Evolutionary conservation across 2,113 vertebrate species (phyloP).

Genomic region (Planiliza haematocheilus): DNA sequence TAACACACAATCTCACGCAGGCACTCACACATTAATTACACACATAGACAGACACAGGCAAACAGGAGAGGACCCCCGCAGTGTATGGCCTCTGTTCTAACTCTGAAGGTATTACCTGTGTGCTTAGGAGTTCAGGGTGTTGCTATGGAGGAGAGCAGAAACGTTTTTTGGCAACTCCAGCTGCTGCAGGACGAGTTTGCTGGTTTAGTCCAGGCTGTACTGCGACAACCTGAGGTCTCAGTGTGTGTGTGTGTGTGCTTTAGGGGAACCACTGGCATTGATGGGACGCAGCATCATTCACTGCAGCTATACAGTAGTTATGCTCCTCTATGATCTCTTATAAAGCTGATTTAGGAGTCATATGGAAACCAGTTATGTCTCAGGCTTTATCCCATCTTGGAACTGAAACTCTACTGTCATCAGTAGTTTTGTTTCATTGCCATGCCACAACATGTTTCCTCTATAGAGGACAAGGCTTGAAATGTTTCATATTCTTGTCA

Average conservation of each 20-base stretch:
- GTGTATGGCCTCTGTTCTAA: conserved; percentile 71
- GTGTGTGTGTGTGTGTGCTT: conserved; percentile 24
- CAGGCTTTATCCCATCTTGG: too few species aligned
- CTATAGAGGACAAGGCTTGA: too few species aligned
- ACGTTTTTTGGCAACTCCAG: conserved; percentile 63
- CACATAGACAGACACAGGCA: conserved; percentile 4
- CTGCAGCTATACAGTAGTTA: conserved; percentile 30
- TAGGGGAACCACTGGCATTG: conserved; percentile 13
- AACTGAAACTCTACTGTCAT: too few species aligned
- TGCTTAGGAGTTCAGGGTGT: conserved; percentile 64
- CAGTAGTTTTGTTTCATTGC: too few species aligned
- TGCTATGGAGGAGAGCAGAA: conserved; percentile 74
- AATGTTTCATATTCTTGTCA: too few species aligned
- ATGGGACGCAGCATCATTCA: conserved; percentile 23
- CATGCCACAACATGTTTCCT: too few species aligned
- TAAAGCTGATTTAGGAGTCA: conserved; percentile 2
- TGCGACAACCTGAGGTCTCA: conserved; percentile 60
- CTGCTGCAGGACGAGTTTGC: conserved; percentile 65
- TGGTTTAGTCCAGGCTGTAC: conserved; percentile 57
- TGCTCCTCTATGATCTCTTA: neutral
- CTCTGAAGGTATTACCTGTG: conserved; percentile 67
- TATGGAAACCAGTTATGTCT: too few species aligned
- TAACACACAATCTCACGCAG: conserved; percentile 26
- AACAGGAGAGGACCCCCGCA: conserved; percentile 51
- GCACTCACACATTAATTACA: conserved; percentile 45